Percentiles rank a stretch among this genome's conserved stretches.
Evolutionary conservation across 2,113 vertebrate species (phyloP).

Genomic region (Phyllostomus discolor): DNA sequence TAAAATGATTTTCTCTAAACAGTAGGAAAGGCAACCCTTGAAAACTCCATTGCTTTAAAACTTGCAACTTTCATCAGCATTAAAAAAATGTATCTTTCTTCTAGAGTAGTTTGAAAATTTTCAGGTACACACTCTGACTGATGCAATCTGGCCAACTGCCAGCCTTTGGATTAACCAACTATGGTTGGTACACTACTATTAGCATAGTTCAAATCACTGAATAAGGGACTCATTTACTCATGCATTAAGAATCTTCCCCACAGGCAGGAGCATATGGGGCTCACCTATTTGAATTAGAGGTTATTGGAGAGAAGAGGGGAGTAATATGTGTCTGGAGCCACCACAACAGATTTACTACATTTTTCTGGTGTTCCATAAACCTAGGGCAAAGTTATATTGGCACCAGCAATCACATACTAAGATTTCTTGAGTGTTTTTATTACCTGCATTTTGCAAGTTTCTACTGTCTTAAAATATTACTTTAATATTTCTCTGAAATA

Average conservation of each 20-base stretch:
- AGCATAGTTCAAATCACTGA: neutral
- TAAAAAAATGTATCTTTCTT: neutral
- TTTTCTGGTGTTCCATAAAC: neutral
- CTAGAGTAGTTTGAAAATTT: neutral
- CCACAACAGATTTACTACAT: neutral
- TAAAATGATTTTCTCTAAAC: neutral
- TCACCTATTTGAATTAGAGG: neutral
- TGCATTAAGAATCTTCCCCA: neutral
- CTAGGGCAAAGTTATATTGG: neutral
- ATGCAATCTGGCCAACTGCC: neutral
- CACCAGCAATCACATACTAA: neutral
- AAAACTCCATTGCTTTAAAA: neutral
- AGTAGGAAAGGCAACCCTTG: neutral
- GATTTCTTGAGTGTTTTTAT: neutral
- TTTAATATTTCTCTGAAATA: neutral
- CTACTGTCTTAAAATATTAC: neutral
- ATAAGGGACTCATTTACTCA: neutral
- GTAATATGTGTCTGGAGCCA: neutral
- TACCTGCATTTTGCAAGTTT: neutral
- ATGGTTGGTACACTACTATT: neutral
- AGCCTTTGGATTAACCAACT: neutral
- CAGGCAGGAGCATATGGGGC: neutral
- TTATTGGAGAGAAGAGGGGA: neutral
- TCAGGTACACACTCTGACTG: neutral
- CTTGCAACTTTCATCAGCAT: neutral